Evolutionary conservation across 2,888 invertebrate genomes (phyloP), one percentile per base, ranked within the genome.

Genomic region (Chydorus sphaericus): DNA sequence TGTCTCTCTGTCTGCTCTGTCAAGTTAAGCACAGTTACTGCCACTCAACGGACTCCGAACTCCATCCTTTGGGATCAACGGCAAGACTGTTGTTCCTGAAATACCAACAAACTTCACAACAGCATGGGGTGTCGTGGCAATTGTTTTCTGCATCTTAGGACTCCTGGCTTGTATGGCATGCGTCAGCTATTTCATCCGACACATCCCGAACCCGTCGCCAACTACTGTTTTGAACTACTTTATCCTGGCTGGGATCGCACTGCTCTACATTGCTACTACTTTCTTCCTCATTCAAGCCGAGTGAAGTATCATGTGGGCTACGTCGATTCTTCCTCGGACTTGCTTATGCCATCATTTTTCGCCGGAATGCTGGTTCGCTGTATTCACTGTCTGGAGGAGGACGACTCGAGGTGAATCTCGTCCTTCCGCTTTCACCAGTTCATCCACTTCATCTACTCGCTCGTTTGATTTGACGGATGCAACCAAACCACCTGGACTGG

Each of bases 321-420:
- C 64, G 73, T n/a, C 62, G 71, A 50, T 70, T 73, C 61, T 62
- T 67, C 30, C 67, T 71, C 18, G 71, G 71, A 7, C 61, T 72
- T 14, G 67, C 69, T 10, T 74, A 73, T 59, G 65, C 70, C 11
- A 63, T 71, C 33, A 66, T 69, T 29, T n/a, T n/a, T n/a, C n/a
- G n/a, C n/a, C n/a, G n/a, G n/a, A n/a, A n/a, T n/a, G n/a, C n/a
- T n/a, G n/a, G n/a, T n/a, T n/a, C n/a, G n/a, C n/a, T n/a, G n/a
- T n/a, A n/a, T n/a, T n/a, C n/a, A n/a, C n/a, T n/a, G 67, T 66
- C 52, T 71, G 70, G 69, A 60, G 71, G n/a, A 62, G 67, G 14
- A 62, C 61, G 54, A 59, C 59, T 57, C 62, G 52, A 59, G 64
- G 48, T 64, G 66, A 58, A 62, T 63, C 37, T 61, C 14, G 14